Evolutionary conservation across 2,113 vertebrate genomes (phyloP), one percentile per base, ranked within the genome.

Genomic region (Pomatorhinus ruficollis): DNA sequence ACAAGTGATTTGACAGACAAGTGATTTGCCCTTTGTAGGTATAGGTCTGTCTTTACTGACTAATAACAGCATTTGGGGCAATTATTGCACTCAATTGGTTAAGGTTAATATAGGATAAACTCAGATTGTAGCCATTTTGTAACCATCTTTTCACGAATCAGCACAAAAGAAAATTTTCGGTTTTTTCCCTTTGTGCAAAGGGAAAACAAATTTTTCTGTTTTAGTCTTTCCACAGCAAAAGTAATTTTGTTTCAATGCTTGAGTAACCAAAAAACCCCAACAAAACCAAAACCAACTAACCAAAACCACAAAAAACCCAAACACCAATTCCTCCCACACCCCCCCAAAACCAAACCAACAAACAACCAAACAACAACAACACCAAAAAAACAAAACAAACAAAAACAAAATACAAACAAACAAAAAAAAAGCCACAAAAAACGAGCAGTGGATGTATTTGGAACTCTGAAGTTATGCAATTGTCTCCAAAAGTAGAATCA

Each of bases 371-470:
- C 13, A 50, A 31, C 23, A 59, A 15, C 12, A 57, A 6, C n/a
- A 30, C 14, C 23, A 71, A 25, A 49, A 7, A 6, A 23, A 12
- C 13, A 40, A 33, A 49, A 7, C 11, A 23, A 23, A 22, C 47
- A 49, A 49, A n/a, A n/a, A n/a, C n/a, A n/a, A n/a, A n/a, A n/a
- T n/a, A 49, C 22, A 23, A 25, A 23, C 47, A 49, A 25, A 25
- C 7, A 31, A 5, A 9, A 23, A 15, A 28, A 39, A 39, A 10
- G 5, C 28, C 47, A 35, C 20, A 30, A 21, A 60, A 39, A 16
- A 2, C 0, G 0, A 70, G 5, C 11, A 52, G 11, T 33, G 27
- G 24, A 76, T 35, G 5, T 50, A 56, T n/a, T 30, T 52, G 7
- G 13, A 69, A 12, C 37, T 54, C 54, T 49, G 37, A 83, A 61